Evolutionary conservation across 2,113 vertebrate species (phyloP), one percentile per base, ranked within the genome.

Genomic region (Vulpes vulpes): DNA sequence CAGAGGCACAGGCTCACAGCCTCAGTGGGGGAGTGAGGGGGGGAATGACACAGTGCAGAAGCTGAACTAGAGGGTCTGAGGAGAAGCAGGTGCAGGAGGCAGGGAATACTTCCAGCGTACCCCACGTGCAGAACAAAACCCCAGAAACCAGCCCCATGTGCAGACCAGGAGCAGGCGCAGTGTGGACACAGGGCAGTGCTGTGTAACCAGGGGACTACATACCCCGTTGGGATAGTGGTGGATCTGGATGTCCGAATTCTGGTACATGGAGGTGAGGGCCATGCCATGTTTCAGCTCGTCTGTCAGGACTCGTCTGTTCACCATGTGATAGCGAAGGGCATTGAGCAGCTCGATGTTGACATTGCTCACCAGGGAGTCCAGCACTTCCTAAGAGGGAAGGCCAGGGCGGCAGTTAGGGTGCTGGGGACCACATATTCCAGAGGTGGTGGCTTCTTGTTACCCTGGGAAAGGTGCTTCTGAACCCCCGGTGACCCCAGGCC

Each of bases 321-420:
- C 99, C 99, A 99, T 99, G 98, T 99, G 99, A 98, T 99, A 99
- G 59, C 99, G 99, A 15, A 99, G 99, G 60, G 99, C 99, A 0
- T 99, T 99, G 83, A 99, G 99, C 96, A 99, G 99, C 98, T 99
- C 99, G 2, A 99, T 99, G 98, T 99, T 99, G 74, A 99, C 99
- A 0, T 99, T 99, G 96, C 99, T 99, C 94, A 99, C 99, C 97
- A 99, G 98, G 35, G 99, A 99, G 64, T 99, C 99, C 97, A 99
- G 98, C 89, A 99, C 99, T 99, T 99, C 99, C 99, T 99, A 97
- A 98, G 95, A 97, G 90, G 93, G 32, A 87, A 97, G 43, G 69
- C n/a, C 74, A 5, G 5, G 2, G 8, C 8, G 15, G 19, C 14
- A 53, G 43, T 91, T 3, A 69, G 19, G n/a, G 51, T 16, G 60